Percentiles rank a stretch among this genome's conserved stretches.
Conservation (phyloP, 2,888 invertebrate species). For the Acleris literana region DNA sequence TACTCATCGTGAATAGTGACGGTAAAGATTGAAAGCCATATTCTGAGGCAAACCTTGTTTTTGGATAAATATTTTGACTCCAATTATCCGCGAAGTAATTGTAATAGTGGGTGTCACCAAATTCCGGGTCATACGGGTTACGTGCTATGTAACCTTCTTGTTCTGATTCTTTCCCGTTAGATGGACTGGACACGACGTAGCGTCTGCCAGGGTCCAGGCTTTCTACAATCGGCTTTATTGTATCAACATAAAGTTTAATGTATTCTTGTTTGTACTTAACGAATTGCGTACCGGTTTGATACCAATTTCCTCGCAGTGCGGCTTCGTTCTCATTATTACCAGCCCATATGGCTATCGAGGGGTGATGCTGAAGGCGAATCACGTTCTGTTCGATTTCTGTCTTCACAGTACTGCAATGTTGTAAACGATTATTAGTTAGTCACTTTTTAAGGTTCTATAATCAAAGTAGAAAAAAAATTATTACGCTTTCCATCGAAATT, state of each 20-base stretch:
- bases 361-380: slow-evolving; percentile 91
- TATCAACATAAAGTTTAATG: slow-evolving; percentile 90
- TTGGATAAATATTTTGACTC: slow-evolving; percentile 89
- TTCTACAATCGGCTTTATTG: slow-evolving; percentile 86
- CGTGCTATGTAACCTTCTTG: slow-evolving; percentile 89
- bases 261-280: slow-evolving; percentile 89
- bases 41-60: slow-evolving; percentile 96
- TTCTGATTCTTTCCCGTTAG: slow-evolving; percentile 90
- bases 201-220: slow-evolving; percentile 85
- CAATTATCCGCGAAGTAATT: slow-evolving; percentile 92
- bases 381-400: slow-evolving; percentile 92
- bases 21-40: slow-evolving; percentile 98
- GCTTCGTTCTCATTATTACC: slow-evolving; percentile 99
- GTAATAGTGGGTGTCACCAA: slow-evolving; percentile 97
- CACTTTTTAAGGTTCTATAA: no score
- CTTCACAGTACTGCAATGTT: slow-evolving; percentile 84
- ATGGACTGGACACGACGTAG: slow-evolving; percentile 95
- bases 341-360: slow-evolving; percentile 95
- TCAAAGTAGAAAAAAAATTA: background rate
- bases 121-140: slow-evolving; percentile 90
- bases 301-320: slow-evolving; percentile 93
- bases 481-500: no score
- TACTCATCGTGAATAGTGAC: slow-evolving; percentile 86
- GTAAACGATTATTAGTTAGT: background rate
- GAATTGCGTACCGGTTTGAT: slow-evolving; percentile 79